phyloP scores from a whole-genome alignment of 2,797 vertebrate genomes.

The Helostoma temminkii region DNA sequence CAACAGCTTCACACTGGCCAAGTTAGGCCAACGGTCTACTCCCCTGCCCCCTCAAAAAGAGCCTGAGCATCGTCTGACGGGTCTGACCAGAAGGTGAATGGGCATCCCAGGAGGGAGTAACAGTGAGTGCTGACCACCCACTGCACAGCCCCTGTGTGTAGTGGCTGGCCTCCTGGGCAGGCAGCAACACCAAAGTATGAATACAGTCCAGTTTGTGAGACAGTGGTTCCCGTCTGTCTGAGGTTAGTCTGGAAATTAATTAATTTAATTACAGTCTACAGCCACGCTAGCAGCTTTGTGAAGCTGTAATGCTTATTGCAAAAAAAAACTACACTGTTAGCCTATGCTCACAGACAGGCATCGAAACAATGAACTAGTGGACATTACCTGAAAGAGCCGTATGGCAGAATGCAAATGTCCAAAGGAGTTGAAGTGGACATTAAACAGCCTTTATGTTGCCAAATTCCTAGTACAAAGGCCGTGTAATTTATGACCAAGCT shows the following conservation, averaged over 20 bases:
- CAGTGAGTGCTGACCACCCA: constrained; percentile 7
- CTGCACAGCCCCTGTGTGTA: neutral
- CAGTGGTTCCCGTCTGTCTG: neutral
- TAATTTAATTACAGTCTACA: neutral
- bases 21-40: neutral
- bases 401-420: too few relatives aligned
- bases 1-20: neutral
- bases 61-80: neutral
- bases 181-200: neutral
- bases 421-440: too few relatives aligned
- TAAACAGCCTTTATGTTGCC: too few relatives aligned
- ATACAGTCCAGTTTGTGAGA: neutral
- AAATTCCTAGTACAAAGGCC: too few relatives aligned
- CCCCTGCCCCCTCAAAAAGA: neutral
- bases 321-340: neutral
- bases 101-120: constrained; percentile 1
- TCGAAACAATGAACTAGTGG: too few relatives aligned
- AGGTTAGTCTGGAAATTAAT: neutral
- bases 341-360: too few relatives aligned
- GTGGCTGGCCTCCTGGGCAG: neutral
- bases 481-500: too few relatives aligned
- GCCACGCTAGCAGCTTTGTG: neutral
- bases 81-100: constrained; percentile 3
- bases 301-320: neutral
- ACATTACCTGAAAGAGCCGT: too few relatives aligned